Conservation (phyloP, 1,140 invertebrate species). For the Sitobion miscanthi region DNA sequence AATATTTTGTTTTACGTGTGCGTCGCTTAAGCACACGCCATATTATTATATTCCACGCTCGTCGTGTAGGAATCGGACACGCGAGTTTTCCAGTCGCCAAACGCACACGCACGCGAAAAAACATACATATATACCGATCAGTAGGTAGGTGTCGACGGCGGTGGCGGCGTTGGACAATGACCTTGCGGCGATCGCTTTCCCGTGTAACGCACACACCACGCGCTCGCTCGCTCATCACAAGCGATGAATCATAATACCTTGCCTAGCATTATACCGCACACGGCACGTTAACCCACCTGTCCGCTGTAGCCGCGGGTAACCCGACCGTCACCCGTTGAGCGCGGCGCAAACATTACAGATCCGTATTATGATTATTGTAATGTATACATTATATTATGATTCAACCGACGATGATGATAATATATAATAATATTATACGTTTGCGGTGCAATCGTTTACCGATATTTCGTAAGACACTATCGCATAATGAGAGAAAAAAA, state of each 20-base stretch:
- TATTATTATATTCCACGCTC: neutral
- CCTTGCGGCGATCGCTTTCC: slow-evolving; percentile 53
- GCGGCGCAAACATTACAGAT: neutral
- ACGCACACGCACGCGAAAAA: neutral
- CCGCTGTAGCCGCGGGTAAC: neutral
- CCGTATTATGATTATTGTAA: neutral
- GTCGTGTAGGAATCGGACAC: neutral
- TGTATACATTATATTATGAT: neutral
- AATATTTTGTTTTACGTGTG: neutral
- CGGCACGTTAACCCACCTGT: slow-evolving; percentile 38
- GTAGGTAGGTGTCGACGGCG: slow-evolving; percentile 34
- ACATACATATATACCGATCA: neutral
- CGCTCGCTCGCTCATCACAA: neutral
- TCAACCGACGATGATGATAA: neutral
- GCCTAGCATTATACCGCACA: neutral
- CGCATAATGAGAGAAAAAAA: neutral
- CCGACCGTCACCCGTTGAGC: neutral
- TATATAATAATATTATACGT: neutral
- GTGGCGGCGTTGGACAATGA: slow-evolving; percentile 44
- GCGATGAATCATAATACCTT: slow-evolving; percentile 38
- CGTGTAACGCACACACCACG: slow-evolving; percentile 34
- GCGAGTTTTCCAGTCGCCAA: slow-evolving; percentile 46
- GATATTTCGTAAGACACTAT: neutral
- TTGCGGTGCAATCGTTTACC: neutral
- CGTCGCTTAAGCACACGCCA: neutral